These are phyloP conservation scores for Chaitophorus viminalis DNA, from an alignment of 2,888 invertebrate genomes.

Conservation along the genomic window DNA sequence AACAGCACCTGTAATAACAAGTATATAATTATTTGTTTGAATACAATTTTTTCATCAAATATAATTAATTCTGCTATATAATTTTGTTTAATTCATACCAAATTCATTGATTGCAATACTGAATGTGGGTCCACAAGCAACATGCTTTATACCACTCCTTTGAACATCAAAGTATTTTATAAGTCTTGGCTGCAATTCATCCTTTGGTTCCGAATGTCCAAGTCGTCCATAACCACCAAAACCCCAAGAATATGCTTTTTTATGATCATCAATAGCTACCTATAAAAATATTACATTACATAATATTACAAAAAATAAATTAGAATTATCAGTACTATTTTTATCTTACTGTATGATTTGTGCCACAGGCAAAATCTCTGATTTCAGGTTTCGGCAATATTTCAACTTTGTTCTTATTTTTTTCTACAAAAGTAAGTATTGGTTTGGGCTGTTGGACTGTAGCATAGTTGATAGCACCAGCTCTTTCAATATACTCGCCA, in stretches of 20 bases:
- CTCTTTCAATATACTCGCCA: slow-evolving; percentile 92
- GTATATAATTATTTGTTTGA: background rate
- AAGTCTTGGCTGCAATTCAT: slow-evolving; percentile 87
- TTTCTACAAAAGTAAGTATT: slow-evolving; percentile 87
- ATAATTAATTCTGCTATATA: background rate
- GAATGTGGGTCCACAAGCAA: slow-evolving; percentile 87
- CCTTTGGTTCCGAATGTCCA: slow-evolving; percentile 92
- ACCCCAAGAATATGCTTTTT: slow-evolving; percentile 93
- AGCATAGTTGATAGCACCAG: slow-evolving; percentile 86
- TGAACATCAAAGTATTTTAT: slow-evolving; percentile 90
- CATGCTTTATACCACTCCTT: slow-evolving; percentile 82
- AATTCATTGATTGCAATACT: slow-evolving; percentile 85
- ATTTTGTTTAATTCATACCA: slow-evolving; percentile 68
- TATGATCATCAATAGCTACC: slow-evolving; percentile 88
- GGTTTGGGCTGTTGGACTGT: slow-evolving; percentile 87
- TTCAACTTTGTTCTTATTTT: slow-evolving; percentile 82
- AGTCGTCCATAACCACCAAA: slow-evolving; percentile 94
- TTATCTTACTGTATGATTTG: slow-evolving; percentile 81
- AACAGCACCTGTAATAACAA: slow-evolving; percentile 70
- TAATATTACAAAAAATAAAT: slow-evolving; percentile 5
- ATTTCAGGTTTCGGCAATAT: slow-evolving; percentile 78
- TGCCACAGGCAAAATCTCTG: slow-evolving; percentile 89
- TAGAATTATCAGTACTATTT: background rate
- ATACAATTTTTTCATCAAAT: background rate
- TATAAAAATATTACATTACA: slow-evolving; percentile 66